Evolutionary conservation across 1,140 invertebrate species (phyloP).

Genomic region (Drosophila suzukii): DNA sequence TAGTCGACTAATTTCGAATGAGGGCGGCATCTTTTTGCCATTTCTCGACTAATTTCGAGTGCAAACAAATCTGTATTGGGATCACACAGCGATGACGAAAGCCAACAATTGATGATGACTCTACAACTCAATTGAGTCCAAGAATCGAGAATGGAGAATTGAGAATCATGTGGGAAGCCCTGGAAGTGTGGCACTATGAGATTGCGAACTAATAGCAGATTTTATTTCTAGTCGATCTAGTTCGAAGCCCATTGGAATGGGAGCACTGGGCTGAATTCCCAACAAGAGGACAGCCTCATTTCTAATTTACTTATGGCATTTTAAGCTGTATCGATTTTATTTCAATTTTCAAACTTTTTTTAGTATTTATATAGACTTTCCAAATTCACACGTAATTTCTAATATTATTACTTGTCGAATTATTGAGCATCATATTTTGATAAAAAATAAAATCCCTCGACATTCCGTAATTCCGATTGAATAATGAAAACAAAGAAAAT

Average conservation of each 20-base stretch:
- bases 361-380: too few species aligned
- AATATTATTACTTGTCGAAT: neutral
- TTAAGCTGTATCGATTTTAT: neutral
- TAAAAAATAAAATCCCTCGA: neutral
- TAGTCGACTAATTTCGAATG: constrained; percentile 60
- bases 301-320: neutral
- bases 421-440: neutral
- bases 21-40: constrained; percentile 52
- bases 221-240: constrained; percentile 31
- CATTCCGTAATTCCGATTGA: constrained; percentile 11
- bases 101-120: constrained; percentile 34
- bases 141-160: neutral
- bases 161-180: constrained; percentile 30
- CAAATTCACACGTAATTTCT: neutral
- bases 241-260: constrained; percentile 14
- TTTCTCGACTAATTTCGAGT: constrained; percentile 56
- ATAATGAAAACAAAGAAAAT: constrained; percentile 19
- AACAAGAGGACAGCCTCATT: neutral
- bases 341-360: too few species aligned
- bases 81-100: constrained; percentile 23
- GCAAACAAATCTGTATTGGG: constrained; percentile 66
- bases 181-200: constrained; percentile 20
- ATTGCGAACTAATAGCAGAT: constrained; percentile 37
- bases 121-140: constrained; percentile 19
- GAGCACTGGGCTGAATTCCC: constrained; percentile 32